Evolutionary conservation across 1,140 invertebrate genomes (phyloP), one percentile per base, ranked within the genome.

Genomic region (Drosophila albomicans): DNA sequence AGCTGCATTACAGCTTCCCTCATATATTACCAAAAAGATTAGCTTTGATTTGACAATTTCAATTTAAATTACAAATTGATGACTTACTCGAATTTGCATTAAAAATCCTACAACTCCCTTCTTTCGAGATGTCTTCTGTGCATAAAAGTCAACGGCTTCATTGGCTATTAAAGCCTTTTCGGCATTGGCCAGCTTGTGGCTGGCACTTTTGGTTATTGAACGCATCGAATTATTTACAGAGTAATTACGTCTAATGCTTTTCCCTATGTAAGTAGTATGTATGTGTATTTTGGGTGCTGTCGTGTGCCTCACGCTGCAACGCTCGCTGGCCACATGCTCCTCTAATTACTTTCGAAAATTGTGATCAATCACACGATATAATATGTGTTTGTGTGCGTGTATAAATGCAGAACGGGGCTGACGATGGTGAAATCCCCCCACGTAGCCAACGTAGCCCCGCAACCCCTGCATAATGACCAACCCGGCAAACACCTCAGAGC

Each of bases 271-370:
- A n/a, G n/a, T n/a, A n/a, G n/a, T n/a, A n/a, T 25, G 20, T 25
- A 25, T 25, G 20, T 25, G 20, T 25, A 25, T 25, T 25, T 25
- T 46, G 25, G 11, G n/a, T 41, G 32, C 63, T 61, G 57, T 35
- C 52, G 10, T 43, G 41, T n/a, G 41, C 41, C 20, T 56, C 13
- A 8, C 35, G 35, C 35, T 38, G 7, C 20, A 25, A 0, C 20
- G 20, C 20, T 25, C 51, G 28, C 48, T 46, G 41, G 54, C 58
- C 74, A 78, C 64, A 69, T 68, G 67, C 64, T 71, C 74, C 74
- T 76, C 79, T 82, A 82, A 82, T 82, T 81, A 82, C 81, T 82
- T 82, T 82, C 67, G 75, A 81, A 82, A 82, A 81, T 81, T 82
- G 81, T 82, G 78, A 82, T 82, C 81, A 82, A 82, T 82, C 81